Evolutionary conservation across 2,888 invertebrate species (phyloP), one percentile per base, ranked within the genome.

Genomic region (Drosophila setosimentum): DNA sequence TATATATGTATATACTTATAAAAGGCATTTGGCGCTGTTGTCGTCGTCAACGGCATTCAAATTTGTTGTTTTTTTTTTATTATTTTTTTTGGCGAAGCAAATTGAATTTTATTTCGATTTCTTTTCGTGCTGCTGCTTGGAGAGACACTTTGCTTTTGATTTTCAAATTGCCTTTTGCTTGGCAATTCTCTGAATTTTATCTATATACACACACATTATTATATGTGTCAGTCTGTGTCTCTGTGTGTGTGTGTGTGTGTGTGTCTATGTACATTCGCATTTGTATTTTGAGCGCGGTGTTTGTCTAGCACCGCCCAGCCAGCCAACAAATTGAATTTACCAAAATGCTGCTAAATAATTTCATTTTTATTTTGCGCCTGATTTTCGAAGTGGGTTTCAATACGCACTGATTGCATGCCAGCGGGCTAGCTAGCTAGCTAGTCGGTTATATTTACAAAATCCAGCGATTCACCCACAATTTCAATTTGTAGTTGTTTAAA

Each of bases 41-140:
- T 54, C 66, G 65, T 65, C 64, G 73, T 67, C 78, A 53, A 40
- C 61, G 80, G 66, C 76, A 90, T 80, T 78, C 72, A 80, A 83
- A 84, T 89, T 87, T n/a, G n/a, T n/a, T n/a, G n/a, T n/a, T n/a
- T n/a, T n/a, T n/a, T 37, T 4, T 13, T 24, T 7, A 6, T 32
- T 0, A 16, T 54, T 24, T 33, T 27, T 78, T 69, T 66, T 64
- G 73, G 73, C 76, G 64, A 68, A 71, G 76, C 82, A 89, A 87
- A 87, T 87, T 87, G 88, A 89, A 87, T 87, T 89, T 86, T 73
- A 82, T 87, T 87, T 87, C 75, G 75, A 83, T 85, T 75, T 80
- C 87, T 87, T 81, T 74, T 55, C 33, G 51, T 29, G 57, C 35
- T 54, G 37, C 59, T 62, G 49, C 50, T 35, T 27, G 18, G 29